Evolutionary conservation across 2,888 invertebrate genomes (phyloP), one percentile per base, ranked within the genome.

Genomic region (Sepioteuthis lessoniana): DNA sequence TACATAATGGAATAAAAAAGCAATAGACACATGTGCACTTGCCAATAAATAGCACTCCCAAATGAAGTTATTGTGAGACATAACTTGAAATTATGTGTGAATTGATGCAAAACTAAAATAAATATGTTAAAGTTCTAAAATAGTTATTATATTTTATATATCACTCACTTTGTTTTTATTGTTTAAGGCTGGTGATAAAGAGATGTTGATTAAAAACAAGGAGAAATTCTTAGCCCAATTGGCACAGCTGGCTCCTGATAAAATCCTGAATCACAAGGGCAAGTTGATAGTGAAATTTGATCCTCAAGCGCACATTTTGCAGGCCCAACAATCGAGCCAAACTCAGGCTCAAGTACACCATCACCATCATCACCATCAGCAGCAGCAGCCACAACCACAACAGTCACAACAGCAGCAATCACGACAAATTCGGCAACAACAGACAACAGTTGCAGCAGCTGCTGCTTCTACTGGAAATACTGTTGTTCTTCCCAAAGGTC

Each of bases 161-260:
- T 76, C 16, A 76, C 76, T 76, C 19, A 76, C n/a, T 13, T 10
- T 76, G n/a, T 76, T 35, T 21, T 76, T 76, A 35, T 76, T 76
- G 13, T 76, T 95, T 19, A 94, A 97, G 97, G 95, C 97, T 94
- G 97, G 97, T 13, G 98, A 97, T 95, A 98, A 98, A 94, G 94
- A 95, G 37, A 93, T 96, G 76, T 95, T 95, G 94, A 97, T 97
- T 93, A 96, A 96, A n/a, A 97, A 96, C 95, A 96, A 96, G 92
- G 96, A 96, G 47, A 96, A 96, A 94, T 95, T 96, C 25, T 95
- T 96, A 94, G 95, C 95, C 19, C 95, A 96, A 94, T 94, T 96
- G 94, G 95, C 96, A 46, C 95, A 95, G 92, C 95, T 96, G 95
- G 95, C 96, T 0, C 96, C 96, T 47, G 97, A 97, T 55, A 96